phyloP scores from a whole-genome alignment of 2,113 vertebrate genomes.

The Lepidiolamprologus cunningtoni region DNA sequence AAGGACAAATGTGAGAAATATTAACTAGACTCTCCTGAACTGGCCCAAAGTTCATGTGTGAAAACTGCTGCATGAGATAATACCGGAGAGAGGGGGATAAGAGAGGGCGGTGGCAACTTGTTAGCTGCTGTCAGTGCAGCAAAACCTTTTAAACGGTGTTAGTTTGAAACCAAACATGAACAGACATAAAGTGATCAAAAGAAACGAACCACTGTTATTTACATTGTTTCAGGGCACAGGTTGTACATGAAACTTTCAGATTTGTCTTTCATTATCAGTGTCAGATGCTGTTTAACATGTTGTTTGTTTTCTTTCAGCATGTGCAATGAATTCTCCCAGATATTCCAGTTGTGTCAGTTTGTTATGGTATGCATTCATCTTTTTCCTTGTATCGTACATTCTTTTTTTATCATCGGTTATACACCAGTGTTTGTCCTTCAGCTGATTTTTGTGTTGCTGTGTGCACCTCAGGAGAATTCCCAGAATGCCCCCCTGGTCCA shows the following conservation, averaged over 20 bases:
- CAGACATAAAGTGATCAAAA: not conserved
- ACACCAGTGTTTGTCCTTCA: not conserved
- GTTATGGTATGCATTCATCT: constrained; percentile 83
- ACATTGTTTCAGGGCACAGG: not conserved
- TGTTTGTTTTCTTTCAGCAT: constrained; percentile 74
- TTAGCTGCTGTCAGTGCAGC: not conserved
- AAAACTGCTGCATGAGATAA: not conserved
- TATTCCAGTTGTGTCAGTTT: constrained; percentile 98
- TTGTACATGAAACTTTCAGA: not conserved
- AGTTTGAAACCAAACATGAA: not conserved
- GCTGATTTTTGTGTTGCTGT: not conserved
- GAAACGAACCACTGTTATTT: not conserved
- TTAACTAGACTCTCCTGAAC: not conserved
- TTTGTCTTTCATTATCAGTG: not conserved
- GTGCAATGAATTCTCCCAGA: constrained; percentile 99
- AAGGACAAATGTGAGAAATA: not conserved
- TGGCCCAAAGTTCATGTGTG: not conserved
- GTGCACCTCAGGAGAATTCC: constrained; percentile 87
- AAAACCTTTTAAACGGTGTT: not conserved
- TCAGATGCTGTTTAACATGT: not conserved
- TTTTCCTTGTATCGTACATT: not conserved
- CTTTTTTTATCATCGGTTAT: not conserved
- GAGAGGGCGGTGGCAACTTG: not conserved
- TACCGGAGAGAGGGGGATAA: not conserved
- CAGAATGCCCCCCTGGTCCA: constrained; percentile 98